These are phyloP conservation scores for Nasonia giraulti DNA, from an alignment of 1,140 invertebrate genomes.

Conservation along the genomic window DNA sequence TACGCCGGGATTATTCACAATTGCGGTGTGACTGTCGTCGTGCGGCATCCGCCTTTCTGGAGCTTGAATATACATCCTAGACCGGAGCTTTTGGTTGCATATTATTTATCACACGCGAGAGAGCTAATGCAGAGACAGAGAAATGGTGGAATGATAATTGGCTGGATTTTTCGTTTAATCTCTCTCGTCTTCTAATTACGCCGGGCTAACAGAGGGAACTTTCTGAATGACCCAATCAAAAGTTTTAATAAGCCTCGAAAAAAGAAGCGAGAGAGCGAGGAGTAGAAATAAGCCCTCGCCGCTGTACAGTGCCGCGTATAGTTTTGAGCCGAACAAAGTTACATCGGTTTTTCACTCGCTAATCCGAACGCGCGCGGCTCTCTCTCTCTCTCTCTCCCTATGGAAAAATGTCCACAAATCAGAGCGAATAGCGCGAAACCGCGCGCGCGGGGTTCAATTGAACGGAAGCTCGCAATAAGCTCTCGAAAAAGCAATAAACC, in stretches of 20 bases:
- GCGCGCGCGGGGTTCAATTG: not conserved
- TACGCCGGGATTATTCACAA: not conserved
- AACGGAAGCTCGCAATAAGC: constrained; percentile 15
- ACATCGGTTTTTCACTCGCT: not conserved
- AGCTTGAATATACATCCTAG: not conserved
- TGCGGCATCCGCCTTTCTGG: not conserved
- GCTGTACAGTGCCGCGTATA: too few species aligned
- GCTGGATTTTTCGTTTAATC: not conserved
- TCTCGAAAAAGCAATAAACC: constrained; percentile 2
- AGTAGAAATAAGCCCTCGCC: not conserved
- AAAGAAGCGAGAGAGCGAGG: constrained; percentile 1
- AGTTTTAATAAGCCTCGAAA: not conserved
- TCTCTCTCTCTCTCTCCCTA: not conserved
- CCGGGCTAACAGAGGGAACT: not conserved
- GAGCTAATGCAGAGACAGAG: not conserved
- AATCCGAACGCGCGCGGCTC: not conserved
- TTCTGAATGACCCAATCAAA: not conserved
- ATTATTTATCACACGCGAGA: not conserved
- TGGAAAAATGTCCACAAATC: not conserved
- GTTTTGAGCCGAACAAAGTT: not conserved
- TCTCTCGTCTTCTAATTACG: not conserved
- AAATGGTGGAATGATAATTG: not conserved
- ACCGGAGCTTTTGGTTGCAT: too few species aligned
- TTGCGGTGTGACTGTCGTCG: not conserved
- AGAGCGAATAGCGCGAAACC: too few species aligned